These are phyloP conservation scores for Rallus crepitans DNA, from an alignment of 2,797 vertebrate species.

Conservation along the genomic window DNA sequence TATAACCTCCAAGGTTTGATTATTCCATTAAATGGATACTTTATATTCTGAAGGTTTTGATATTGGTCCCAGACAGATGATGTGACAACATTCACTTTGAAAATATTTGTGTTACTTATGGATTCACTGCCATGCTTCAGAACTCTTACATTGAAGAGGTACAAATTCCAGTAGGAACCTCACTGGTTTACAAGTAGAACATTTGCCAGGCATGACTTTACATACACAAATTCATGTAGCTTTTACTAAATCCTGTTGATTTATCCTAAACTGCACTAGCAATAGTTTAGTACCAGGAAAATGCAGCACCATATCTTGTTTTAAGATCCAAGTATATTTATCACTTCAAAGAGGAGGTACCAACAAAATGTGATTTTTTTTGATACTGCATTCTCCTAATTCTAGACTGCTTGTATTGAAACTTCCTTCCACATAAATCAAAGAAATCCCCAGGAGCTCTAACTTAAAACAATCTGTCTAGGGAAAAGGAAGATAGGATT, in stretches of 20 bases:
- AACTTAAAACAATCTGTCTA: constrained; percentile 23
- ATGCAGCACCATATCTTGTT: not conserved
- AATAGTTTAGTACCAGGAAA: not conserved
- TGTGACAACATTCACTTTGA: not conserved
- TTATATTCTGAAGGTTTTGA: not conserved
- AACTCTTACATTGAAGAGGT: not conserved
- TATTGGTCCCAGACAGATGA: not conserved
- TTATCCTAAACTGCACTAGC: not conserved
- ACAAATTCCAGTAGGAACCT: not conserved
- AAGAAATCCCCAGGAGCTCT: constrained; percentile 23
- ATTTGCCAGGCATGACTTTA: not conserved
- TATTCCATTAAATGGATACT: not conserved
- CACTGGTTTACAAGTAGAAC: not conserved
- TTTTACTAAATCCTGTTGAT: not conserved
- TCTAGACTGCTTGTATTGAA: constrained; percentile 1
- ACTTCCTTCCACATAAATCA: constrained; percentile 6
- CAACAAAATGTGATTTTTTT: not conserved
- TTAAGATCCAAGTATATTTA: not conserved
- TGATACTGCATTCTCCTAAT: not conserved
- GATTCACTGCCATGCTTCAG: not conserved
- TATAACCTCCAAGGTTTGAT: not conserved
- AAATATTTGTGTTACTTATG: not conserved
- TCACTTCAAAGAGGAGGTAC: constrained; percentile 6
- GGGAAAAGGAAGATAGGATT: not conserved
- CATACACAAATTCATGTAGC: not conserved